Evolutionary conservation across 2,113 vertebrate genomes (phyloP).

Genomic region (Phyllostomus hastatus): DNA sequence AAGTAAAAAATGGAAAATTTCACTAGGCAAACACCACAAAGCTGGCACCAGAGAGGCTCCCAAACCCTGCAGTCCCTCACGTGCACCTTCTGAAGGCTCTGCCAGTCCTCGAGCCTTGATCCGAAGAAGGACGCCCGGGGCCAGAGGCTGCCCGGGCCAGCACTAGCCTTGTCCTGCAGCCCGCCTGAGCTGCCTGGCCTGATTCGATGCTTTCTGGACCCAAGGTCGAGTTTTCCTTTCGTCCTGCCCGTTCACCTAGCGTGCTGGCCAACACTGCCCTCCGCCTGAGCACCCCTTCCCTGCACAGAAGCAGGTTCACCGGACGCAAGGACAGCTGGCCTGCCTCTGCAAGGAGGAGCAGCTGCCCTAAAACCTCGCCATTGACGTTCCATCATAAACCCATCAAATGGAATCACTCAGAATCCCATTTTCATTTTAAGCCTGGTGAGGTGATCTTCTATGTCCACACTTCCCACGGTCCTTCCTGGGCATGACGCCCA

Average conservation of each 20-base stretch:
- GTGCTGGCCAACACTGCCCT: not conserved
- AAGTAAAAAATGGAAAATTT: slow-evolving; percentile 40
- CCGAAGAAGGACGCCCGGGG: not conserved
- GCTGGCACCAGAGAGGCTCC: slow-evolving; percentile 24
- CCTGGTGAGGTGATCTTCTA: not conserved
- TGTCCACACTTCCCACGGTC: slow-evolving; percentile 35
- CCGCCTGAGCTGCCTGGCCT: not conserved
- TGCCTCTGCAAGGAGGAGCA: not conserved
- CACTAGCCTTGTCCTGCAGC: not conserved
- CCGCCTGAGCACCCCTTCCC: not conserved
- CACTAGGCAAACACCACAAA: not conserved
- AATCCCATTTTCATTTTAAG: not conserved
- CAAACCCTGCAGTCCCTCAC: not conserved
- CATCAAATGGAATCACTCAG: not conserved
- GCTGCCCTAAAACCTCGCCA: not conserved
- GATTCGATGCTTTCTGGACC: slow-evolving; percentile 38
- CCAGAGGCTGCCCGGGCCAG: not conserved
- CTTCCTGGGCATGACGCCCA: slow-evolving; percentile 42
- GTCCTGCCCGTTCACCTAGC: not conserved
- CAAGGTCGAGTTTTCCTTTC: not conserved
- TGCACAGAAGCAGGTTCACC: not conserved
- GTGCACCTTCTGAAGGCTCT: not conserved
- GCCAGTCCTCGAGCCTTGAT: not conserved
- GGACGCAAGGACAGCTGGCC: not conserved
- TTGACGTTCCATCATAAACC: not conserved